Evolutionary conservation across 2,797 vertebrate species (phyloP), one percentile per base, ranked within the genome.

Genomic region (Eleutherodactylus coqui): DNA sequence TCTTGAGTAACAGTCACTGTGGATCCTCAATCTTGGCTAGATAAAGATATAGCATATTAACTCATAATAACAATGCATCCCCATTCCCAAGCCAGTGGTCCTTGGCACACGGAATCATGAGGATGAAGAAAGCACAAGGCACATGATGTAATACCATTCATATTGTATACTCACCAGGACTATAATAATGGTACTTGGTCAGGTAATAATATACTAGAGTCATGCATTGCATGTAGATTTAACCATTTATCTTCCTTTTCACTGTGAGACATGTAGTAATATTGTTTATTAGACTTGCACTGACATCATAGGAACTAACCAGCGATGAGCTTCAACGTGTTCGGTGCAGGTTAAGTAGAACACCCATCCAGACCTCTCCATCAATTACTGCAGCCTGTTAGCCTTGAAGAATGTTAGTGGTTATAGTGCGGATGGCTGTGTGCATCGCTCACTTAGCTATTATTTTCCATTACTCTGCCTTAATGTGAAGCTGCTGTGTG

Each of bases 381-480:
- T 43, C 69, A 43, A 16, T 43, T 43, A n/a, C 10, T 27, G 38
- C 21, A 72, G 69, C 38, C 69, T 13, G 69, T 73, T 73, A 43
- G 14, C 70, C 38, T 45, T 73, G 70, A 73, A 27, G 70, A 27
- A 45, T 45, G 41, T 8, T 27, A n/a, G 13, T 45, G 41, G 70
- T 73, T 73, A 6, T 27, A 8, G 70, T 45, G 8, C 5, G 41
- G 70, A 73, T 27, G 2, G 38, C 13, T 5, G 11, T n/a, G 70
- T 14, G 2, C 75, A 36, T 0, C 16, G 19, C 5, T 53, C 32
- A 76, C 45, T 32, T 51, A 53, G 73, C 75, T 36, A 36, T 34
- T 53, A 53, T 34, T 53, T 76, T 76, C 29, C 75, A 76, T 34
- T 75, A 51, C 73, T 32, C 43, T 17, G 43, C 70, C n/a, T 45